Conservation (phyloP, 2,797 vertebrate genomes). For the Oreonectes daqikongensis region DNA sequence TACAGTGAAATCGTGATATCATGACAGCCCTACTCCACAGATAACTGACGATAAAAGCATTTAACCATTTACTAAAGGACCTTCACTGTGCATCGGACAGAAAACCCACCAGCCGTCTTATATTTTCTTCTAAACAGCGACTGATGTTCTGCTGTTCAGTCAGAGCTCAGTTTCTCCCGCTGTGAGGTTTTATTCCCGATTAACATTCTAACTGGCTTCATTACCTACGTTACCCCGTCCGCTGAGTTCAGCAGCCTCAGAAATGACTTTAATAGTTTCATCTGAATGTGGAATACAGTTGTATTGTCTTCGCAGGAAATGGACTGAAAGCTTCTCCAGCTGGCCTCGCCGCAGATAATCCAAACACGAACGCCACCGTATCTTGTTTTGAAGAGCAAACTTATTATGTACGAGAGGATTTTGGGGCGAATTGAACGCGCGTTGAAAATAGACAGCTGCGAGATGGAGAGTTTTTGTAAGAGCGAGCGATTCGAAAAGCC, state of each 20-base stretch:
- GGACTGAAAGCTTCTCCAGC: slow-evolving; percentile 1
- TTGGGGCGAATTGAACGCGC: slow-evolving; percentile 6
- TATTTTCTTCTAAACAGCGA: slow-evolving; percentile 33
- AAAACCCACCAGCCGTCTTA: background rate
- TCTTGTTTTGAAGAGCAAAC: slow-evolving; percentile 11
- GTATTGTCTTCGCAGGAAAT: slow-evolving; percentile 13
- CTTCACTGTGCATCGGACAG: slow-evolving; percentile 42
- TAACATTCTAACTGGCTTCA: slow-evolving; percentile 18
- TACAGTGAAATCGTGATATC: too few species aligned
- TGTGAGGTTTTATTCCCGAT: slow-evolving; percentile 31
- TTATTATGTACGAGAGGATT: slow-evolving; percentile 26
- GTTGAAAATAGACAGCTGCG: slow-evolving; percentile 30
- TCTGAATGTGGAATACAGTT: slow-evolving; percentile 29
- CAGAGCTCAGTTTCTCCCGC: background rate
- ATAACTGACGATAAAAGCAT: background rate
- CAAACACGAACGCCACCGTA: background rate
- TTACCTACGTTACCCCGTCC: slow-evolving; percentile 21
- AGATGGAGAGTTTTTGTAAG: slow-evolving; percentile 15
- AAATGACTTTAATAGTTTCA: slow-evolving; percentile 4
- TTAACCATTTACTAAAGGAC: slow-evolving; percentile 35
- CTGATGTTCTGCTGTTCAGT: slow-evolving; percentile 4
- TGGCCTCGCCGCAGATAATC: slow-evolving; percentile 2
- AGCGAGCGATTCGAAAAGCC: slow-evolving; percentile 9
- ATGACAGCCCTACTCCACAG: background rate
- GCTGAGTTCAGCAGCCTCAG: background rate